phyloP scores from a whole-genome alignment of 2,113 vertebrate species.

The Ageneiosus marmoratus region DNA sequence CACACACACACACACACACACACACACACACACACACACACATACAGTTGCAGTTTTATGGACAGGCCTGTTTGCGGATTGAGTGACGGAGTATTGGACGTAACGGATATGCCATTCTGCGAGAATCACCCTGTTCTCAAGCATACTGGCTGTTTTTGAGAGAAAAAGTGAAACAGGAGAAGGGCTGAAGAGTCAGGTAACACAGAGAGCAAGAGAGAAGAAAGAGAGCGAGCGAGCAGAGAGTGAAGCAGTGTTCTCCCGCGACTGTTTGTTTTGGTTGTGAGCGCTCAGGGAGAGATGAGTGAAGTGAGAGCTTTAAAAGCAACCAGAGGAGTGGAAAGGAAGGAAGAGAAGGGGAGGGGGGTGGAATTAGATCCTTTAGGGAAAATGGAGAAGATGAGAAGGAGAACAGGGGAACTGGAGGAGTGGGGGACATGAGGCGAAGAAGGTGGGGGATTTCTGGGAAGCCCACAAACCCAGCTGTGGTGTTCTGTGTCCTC shows the following conservation, averaged over 20 bases:
- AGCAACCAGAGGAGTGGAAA: constrained; percentile 36
- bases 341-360: constrained; percentile 19
- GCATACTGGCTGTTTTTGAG: constrained; percentile 31
- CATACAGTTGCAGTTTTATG: constrained; percentile 9
- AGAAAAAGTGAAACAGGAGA: constrained; percentile 46
- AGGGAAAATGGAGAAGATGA: constrained; percentile 65
- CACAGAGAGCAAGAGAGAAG: constrained; percentile 75
- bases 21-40: not conserved
- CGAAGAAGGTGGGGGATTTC: constrained; percentile 81
- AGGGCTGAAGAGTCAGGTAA: constrained; percentile 57
- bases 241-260: constrained; percentile 34
- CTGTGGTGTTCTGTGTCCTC: constrained; percentile 93
- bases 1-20: not conserved
- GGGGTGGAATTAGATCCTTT: constrained; percentile 34
- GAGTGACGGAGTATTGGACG: constrained; percentile 22
- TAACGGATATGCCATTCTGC: constrained; percentile 36
- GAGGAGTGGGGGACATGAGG: constrained; percentile 53
- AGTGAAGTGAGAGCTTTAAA: constrained; percentile 39
- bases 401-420: constrained; percentile 41
- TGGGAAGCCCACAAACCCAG: constrained; percentile 94
- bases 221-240: constrained; percentile 39
- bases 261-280: constrained; percentile 44
- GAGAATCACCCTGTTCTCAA: constrained; percentile 38
- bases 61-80: not conserved
- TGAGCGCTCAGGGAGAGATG: constrained; percentile 32